Evolutionary conservation across 2,113 vertebrate genomes (phyloP).

Genomic region (Thamnaconus septentrionalis): DNA sequence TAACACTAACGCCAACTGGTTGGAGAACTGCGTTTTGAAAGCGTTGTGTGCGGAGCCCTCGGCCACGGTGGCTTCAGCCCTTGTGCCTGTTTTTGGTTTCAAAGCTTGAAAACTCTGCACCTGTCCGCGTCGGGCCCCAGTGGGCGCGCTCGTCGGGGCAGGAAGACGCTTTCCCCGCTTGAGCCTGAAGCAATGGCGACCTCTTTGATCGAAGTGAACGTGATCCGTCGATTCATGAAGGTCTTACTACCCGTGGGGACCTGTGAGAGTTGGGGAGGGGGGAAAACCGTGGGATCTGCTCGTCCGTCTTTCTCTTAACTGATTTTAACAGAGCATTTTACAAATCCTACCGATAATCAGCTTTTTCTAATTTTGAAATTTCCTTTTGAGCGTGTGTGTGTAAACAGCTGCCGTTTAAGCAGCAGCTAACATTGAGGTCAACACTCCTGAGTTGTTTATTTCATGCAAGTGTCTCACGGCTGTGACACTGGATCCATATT

Average conservation of each 20-base stretch:
- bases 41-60: constrained; percentile 52
- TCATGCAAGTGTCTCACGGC: constrained; percentile 54
- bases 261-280: constrained; percentile 8
- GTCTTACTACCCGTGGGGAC: constrained; percentile 47
- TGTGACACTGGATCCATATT: constrained; percentile 60
- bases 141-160: constrained; percentile 56
- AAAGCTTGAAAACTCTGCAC: constrained; percentile 59
- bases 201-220: constrained; percentile 58
- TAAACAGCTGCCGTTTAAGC: constrained; percentile 64
- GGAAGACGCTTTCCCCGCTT: constrained; percentile 49
- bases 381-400: constrained; percentile 71
- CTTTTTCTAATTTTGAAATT: constrained; percentile 66
- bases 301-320: constrained; percentile 67
- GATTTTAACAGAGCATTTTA: constrained; percentile 71
- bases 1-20: constrained; percentile 67
- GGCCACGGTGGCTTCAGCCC: constrained; percentile 49
- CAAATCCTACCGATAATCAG: constrained; percentile 67
- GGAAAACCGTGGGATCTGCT: constrained; percentile 53
- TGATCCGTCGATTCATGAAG: constrained; percentile 52
- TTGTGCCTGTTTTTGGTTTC: constrained; percentile 42
- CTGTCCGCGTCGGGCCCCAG: constrained; percentile 64
- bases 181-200: constrained; percentile 47
- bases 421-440: constrained; percentile 62
- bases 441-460: constrained; percentile 70
- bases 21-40: constrained; percentile 61